phyloP scores from a whole-genome alignment of 2,888 invertebrate genomes.

The Hemistola chrysoprasaria region DNA sequence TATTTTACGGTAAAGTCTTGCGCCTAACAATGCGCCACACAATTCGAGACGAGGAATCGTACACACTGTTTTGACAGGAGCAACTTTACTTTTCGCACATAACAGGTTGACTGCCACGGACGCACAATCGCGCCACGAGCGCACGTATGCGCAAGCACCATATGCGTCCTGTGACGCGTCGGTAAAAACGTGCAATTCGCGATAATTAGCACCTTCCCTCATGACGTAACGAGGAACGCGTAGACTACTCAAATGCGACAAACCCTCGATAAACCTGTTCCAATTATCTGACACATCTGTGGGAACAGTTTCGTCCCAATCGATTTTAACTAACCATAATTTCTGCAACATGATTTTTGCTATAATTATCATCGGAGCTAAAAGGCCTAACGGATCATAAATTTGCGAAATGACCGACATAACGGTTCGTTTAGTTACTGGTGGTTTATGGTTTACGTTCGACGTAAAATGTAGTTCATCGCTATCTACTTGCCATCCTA shows the following conservation, averaged over 20 bases:
- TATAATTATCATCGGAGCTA: conserved; percentile 10
- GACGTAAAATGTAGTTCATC: conserved; percentile 17
- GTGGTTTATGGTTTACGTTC: conserved; percentile 1
- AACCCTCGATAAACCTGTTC: conserved; percentile 2
- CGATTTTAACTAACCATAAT: conserved; percentile 15
- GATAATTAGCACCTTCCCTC: neutral
- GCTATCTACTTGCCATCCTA: conserved; percentile 13
- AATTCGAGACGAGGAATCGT: conserved; percentile 32
- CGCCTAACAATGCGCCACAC: conserved; percentile 31
- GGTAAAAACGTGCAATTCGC: conserved; percentile 7
- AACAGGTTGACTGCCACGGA: neutral
- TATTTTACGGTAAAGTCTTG: conserved; percentile 24
- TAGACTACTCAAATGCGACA: neutral
- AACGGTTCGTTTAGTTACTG: conserved; percentile 17
- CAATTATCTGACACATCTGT: conserved; percentile 1
- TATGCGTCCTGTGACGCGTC: conserved; percentile 8
- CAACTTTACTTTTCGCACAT: conserved; percentile 33
- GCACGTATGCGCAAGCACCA: conserved; percentile 4
- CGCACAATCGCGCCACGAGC: neutral
- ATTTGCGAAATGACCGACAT: conserved; percentile 20
- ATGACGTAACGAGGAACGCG: conserved; percentile 7
- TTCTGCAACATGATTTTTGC: conserved; percentile 16
- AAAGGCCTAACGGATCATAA: conserved; percentile 20
- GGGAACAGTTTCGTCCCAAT: conserved; percentile 15
- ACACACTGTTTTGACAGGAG: conserved; percentile 2